Evolutionary conservation across 2,113 vertebrate genomes (phyloP).

Genomic region (Eurypyga helias): DNA sequence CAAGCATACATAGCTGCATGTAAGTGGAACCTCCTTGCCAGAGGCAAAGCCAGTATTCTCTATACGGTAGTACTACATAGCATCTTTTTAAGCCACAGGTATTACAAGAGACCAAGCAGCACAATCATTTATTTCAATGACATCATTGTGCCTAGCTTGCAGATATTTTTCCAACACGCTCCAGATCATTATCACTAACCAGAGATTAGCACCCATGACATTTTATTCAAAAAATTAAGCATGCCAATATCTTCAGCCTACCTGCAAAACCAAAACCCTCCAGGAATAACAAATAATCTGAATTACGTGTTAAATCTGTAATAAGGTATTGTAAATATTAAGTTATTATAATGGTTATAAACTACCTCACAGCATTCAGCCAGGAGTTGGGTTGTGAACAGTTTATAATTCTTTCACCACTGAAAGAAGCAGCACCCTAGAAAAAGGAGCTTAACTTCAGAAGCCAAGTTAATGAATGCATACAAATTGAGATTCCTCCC

Average conservation of each 20-base stretch:
- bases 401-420: not conserved
- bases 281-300: not conserved
- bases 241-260: conserved; percentile 72
- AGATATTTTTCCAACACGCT: conserved; percentile 55
- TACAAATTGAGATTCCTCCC: conserved; percentile 57
- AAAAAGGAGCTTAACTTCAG: conserved; percentile 22
- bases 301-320: not conserved
- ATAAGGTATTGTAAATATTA: not conserved
- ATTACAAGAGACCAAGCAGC: conserved; percentile 63
- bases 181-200: conserved; percentile 71
- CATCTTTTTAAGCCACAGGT: conserved; percentile 35
- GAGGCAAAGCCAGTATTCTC: not conserved
- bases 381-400: not conserved
- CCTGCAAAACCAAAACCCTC: conserved; percentile 61
- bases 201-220: conserved; percentile 58
- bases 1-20: not conserved
- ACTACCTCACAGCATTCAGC: not conserved
- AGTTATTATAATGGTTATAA: not conserved
- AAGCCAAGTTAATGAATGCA: conserved; percentile 45
- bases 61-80: not conserved
- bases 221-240: conserved; percentile 59
- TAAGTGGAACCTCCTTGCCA: not conserved
- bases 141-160: conserved; percentile 51
- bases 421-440: not conserved
- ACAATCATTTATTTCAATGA: conserved; percentile 66